Percentiles rank a stretch among this genome's conserved stretches.
These are phyloP conservation scores for Heliconius erato DNA, from an alignment of 2,888 invertebrate species.

Conservation along the genomic window DNA sequence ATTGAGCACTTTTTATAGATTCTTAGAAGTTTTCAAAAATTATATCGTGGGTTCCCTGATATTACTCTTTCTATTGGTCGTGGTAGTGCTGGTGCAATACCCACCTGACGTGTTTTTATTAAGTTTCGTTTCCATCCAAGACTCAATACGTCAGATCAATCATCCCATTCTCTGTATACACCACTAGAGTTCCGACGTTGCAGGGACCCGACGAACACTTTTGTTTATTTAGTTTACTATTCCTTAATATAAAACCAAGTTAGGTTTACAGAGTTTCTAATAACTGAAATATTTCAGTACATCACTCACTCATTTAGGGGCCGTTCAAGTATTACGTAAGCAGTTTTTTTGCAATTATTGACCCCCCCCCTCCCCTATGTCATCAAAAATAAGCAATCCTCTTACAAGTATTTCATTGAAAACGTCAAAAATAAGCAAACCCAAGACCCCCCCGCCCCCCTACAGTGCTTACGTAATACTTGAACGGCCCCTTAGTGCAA, in stretches of 20 bases:
- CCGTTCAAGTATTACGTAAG: too few relatives aligned
- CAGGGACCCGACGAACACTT: not conserved
- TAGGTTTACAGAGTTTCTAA: too few relatives aligned
- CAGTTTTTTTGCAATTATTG: too few relatives aligned
- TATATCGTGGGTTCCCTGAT: not conserved
- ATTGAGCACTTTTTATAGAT: not conserved
- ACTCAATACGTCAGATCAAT: conserved; percentile 18
- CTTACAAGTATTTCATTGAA: too few relatives aligned
- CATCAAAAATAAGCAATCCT: too few relatives aligned
- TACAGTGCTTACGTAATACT: too few relatives aligned
- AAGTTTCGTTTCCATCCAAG: not conserved
- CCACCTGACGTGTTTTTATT: conserved; percentile 26
- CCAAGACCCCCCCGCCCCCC: too few relatives aligned
- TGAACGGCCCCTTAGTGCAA: too few relatives aligned
- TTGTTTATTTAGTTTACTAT: not conserved
- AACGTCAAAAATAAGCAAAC: too few relatives aligned
- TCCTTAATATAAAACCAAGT: not conserved
- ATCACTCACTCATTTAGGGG: too few relatives aligned
- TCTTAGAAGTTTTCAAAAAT: not conserved
- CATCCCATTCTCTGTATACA: conserved; percentile 11
- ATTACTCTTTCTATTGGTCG: not conserved
- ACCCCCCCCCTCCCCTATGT: too few relatives aligned
- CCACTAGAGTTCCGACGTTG: not conserved
- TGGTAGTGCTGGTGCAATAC: not conserved
- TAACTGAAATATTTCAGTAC: not conserved